Base-by-base conservation (phyloP, 2,888 invertebrate genomes). In the Heteropelma amictum region DNA sequence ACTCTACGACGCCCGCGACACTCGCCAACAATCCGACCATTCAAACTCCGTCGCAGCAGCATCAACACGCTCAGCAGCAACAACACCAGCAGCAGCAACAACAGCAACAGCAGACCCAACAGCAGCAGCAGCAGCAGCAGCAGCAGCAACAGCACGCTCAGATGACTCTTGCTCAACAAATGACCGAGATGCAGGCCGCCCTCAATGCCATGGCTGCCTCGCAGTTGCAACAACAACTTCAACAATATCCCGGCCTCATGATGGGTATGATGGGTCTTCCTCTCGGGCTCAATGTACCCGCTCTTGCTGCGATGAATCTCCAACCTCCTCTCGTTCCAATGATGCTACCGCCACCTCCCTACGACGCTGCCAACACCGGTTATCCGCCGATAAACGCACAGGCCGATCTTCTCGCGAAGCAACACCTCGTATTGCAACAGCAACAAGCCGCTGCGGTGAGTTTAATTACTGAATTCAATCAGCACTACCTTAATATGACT, bases 221-320 rank as follows among this genome's bases (percentile, higher is more conserved):
- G 4, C 96, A 97, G 85, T 91, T 96, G 61, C 95, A 95, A 88
- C 93, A 95, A 77, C 95, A 95, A 84, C 91, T 97, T 79, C 96
- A 95, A 82, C 95, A 97, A 86, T 93, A 97, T 85, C 97, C 97
- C 86, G 97, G 97, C 51, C 93, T 98, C 92, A 96, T 98, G 92
- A 95, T 96, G 95, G 92, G 95, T 89, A 95, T 96, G 83, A 93
- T 95, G 91, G 95, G 95, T 1, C 89, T 95, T 78, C 95, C 95
- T 1, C 90, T 96, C 75, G 95, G 95, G 12, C 90, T 96, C 77
- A 96, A 96, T 87, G 92, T 95, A 85, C 93, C 94, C 45, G 95
- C 95, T 5, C 90, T 97, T 75, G 97, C 97, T 17, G 96, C 97
- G 35, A 98, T 98, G 97, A 98, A 97, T 90, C 92, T 98, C 63